phyloP scores from a whole-genome alignment of 2,113 vertebrate genomes.

The Mus spicilegus region DNA sequence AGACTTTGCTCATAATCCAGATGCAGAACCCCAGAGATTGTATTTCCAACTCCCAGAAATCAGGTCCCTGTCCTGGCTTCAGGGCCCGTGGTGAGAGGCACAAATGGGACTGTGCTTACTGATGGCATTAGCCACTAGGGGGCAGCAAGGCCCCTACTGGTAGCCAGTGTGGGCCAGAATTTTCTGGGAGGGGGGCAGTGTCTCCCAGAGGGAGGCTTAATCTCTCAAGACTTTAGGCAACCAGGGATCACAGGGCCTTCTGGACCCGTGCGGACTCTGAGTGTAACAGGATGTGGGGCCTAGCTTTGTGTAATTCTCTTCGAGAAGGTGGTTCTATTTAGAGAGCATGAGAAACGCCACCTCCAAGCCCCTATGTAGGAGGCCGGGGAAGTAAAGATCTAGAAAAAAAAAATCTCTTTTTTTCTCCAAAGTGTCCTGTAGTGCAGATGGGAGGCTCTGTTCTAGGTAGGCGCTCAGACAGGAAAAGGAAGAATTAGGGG shows the following conservation, averaged over 20 bases:
- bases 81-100: neutral
- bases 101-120: rapidly evolving
- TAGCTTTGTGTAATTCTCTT: constrained; percentile 62
- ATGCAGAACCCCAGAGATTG: neutral
- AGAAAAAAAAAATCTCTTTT: neutral
- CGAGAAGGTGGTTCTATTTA: constrained; percentile 78
- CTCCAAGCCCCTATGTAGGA: constrained; percentile 67
- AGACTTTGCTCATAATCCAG: neutral
- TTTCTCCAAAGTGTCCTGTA: constrained; percentile 86
- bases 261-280: neutral
- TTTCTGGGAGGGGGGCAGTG: neutral
- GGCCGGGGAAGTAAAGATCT: neutral
- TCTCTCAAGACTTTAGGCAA: neutral
- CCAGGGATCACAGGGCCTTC: neutral
- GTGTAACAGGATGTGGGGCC: neutral
- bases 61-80: neutral
- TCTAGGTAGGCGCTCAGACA: constrained; percentile 70
- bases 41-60: neutral
- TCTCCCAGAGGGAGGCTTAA: neutral
- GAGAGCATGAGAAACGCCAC: constrained; percentile 54
- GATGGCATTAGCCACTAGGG: constrained; percentile 50
- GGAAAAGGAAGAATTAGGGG: neutral
- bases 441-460: constrained; percentile 86
- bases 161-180: neutral
- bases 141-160: constrained; percentile 53